A percentile compares a stretch with the other conserved stretches of the same genome.
phyloP scores from a whole-genome alignment of 2,113 vertebrate genomes.

The Ptyas mucosa region DNA sequence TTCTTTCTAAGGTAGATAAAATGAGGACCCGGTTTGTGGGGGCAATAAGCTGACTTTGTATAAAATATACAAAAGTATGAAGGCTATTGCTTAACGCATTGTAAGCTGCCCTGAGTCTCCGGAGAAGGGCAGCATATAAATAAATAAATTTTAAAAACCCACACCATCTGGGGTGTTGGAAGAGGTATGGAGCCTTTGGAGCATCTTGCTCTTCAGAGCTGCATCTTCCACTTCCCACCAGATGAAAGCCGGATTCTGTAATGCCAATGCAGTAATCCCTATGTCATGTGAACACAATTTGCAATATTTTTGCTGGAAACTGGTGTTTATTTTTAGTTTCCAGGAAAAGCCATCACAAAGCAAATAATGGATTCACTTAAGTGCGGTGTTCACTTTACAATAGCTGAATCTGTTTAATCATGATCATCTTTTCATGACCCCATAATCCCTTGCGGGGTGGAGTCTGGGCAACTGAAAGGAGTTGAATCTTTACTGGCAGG shows the following conservation, averaged over 20 bases:
- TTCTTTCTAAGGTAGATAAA: too few relatives aligned
- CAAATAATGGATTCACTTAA: not conserved
- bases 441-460: too few relatives aligned
- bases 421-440: too few relatives aligned
- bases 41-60: too few relatives aligned
- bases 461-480: too few relatives aligned
- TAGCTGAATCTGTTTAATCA: not conserved
- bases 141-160: too few relatives aligned
- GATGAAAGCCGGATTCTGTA: constrained; percentile 27
- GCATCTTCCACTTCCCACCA: constrained; percentile 67
- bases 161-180: constrained; percentile 1
- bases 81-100: too few relatives aligned
- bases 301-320: not conserved
- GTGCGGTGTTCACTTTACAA: not conserved
- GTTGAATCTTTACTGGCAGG: too few relatives aligned
- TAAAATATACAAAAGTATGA: too few relatives aligned
- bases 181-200: constrained; percentile 27
- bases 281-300: not conserved
- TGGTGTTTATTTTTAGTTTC: not conserved
- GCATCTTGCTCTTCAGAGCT: constrained; percentile 52
- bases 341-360: not conserved
- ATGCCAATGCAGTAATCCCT: constrained; percentile 32
- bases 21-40: too few relatives aligned
- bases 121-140: too few relatives aligned
- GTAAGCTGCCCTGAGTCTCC: too few relatives aligned